Evolutionary conservation across 2,797 vertebrate genomes (phyloP), one percentile per base, ranked within the genome.

Genomic region (Tadarida brasiliensis): DNA sequence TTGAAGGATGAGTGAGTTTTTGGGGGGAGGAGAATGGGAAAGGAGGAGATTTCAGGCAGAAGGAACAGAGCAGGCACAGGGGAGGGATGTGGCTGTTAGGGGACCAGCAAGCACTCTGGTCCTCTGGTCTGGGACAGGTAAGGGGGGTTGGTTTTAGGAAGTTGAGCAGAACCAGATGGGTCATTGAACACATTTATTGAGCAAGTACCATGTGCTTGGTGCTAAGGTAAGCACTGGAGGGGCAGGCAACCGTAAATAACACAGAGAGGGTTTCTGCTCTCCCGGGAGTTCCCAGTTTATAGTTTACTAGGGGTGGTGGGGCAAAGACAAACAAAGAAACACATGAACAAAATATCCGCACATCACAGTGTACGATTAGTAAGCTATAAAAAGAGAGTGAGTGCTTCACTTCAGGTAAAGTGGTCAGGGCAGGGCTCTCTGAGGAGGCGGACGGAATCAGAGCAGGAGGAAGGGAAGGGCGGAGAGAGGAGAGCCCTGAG

Each of bases 341-440:
- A 94, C 63, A 74, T 71, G 77, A 57, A 71, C 30, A 39, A 39
- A 93, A 80, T 24, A 86, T 15, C 14, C 61, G 68, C 22, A 11
- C 11, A 7, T 11, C 47, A 7, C 26, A 67, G 39, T n/a, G 5
- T 61, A 68, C 22, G 61, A 83, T 39, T 15, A 91, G 39, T 76
- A 39, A 96, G 20, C 16, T 26, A 65, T 33, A 30, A 56, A 61
- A 63, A 35, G n/a, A 19, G n/a, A 30, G 7, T 35, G 49, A 74
- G 39, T 28, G 19, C 8, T 76, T 47, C 26, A 44, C 26, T 73
- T 67, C 67, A 56, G 22, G 44, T 35, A 26, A 26, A 81, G 56
- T 63, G 9, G 12, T 33, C 80, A 61, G 44, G 44, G 39, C 51
- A 92, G 20, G 28, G 7, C 20, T 82, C 11, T 71, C 85, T 30